Evolutionary conservation across 64 coral and sea anemone species (phyloP).

Genomic region (Dendrophyllia cribrosa): DNA sequence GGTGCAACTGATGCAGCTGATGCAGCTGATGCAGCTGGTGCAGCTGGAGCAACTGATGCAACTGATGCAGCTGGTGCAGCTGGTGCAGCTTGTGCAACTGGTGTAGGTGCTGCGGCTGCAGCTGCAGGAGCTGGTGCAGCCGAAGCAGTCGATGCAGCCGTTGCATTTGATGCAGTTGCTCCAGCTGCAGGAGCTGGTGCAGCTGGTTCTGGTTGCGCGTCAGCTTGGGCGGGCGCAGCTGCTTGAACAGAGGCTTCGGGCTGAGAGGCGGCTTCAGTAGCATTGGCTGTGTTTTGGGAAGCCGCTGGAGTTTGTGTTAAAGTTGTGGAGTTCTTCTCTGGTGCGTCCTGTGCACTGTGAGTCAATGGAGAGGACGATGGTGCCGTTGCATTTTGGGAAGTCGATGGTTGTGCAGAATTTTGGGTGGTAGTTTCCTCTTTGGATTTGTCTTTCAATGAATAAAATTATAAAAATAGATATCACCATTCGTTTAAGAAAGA

Average conservation of each 20-base stretch:
- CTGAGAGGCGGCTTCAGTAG: background rate
- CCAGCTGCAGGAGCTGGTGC: background rate
- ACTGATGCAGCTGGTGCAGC: background rate
- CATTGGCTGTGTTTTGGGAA: background rate
- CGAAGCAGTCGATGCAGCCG: background rate
- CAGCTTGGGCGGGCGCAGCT: background rate
- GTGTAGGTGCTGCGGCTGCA: background rate
- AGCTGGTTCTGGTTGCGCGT: background rate
- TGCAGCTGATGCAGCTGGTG: background rate
- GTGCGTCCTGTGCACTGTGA: background rate
- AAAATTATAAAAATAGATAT: too few species aligned
- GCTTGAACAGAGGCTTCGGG: background rate
- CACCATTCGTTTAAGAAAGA: too few species aligned
- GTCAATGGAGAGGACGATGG: background rate
- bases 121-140: background rate
- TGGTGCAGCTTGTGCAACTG: background rate
- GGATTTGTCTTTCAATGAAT: background rate
- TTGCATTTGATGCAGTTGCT: background rate
- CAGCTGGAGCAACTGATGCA: background rate
- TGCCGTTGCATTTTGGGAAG: background rate
- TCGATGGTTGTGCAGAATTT: background rate
- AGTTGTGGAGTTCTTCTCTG: background rate
- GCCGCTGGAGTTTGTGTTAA: background rate
- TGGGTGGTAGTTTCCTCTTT: background rate
- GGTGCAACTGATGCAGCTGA: background rate